Evolutionary conservation across 2,113 vertebrate species (phyloP), one percentile per base, ranked within the genome.

Genomic region (Desmodus rotundus): DNA sequence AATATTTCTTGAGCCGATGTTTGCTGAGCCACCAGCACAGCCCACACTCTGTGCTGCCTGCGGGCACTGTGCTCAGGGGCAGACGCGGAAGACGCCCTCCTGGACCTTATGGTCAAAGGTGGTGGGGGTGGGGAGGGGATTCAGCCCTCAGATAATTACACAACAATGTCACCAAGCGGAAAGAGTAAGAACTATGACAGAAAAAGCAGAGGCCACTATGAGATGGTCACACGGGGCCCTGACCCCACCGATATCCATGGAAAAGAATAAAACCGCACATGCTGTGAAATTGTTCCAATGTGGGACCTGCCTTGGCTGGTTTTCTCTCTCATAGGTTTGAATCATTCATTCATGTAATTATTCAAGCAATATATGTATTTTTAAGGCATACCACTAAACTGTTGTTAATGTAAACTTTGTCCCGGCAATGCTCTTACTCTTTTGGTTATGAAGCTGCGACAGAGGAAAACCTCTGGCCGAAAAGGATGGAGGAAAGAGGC

Each of bases 261-360:
- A 8, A 11, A 80, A 31, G 12, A 38, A 19, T 0, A 1, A 50
- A 67, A 15, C 38, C 58, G 4, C 6, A 0, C 10, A 2, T 0
- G 0, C 43, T 4, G 9, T 50, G 17, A 45, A 68, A 16, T 20
- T 1, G 0, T 31, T 31, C 54, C 8, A 16, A 47, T 7, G 0
- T 0, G 0, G 5, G 3, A 15, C 36, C 70, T 28, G 20, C 5
- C 10, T 4, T 13, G n/a, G 38, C n/a, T 28, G 33, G 28, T n/a
- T 31, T n/a, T 67, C 73, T 67, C 87, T 56, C 61, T 45, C 31
- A 24, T 10, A 8, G 74, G 61, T 36, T 17, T 26, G 65, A 65
- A 16, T 7, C 67, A 38, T 47, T 61, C 52, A 26, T 31, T 76
- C 33, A 2, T 76, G 14, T 38, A 16, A 89, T 61, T 56, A 38